A percentile compares a stretch with the other conserved stretches of the same genome.
phyloP scores from a whole-genome alignment of 2,888 invertebrate genomes.

The Eilema griseolum region DNA sequence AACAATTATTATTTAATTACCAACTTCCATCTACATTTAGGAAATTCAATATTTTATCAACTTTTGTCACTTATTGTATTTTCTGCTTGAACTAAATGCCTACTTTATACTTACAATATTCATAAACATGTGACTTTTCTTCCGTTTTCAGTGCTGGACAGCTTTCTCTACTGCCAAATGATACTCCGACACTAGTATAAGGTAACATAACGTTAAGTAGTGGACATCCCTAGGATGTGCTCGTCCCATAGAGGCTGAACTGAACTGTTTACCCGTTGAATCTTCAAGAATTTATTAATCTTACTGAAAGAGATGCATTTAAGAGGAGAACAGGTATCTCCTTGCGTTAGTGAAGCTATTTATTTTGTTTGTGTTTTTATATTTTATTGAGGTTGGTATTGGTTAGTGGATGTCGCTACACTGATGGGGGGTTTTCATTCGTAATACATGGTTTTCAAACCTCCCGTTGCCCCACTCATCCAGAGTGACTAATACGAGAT shows the following conservation, averaged over 20 bases:
- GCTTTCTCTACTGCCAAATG: conserved; percentile 83
- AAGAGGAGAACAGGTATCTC: conserved; percentile 27
- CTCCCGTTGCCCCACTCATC: too few relatives aligned
- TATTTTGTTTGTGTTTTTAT: conserved; percentile 35
- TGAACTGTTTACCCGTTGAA: conserved; percentile 27
- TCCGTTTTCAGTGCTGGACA: conserved; percentile 79
- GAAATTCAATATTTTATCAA: background rate
- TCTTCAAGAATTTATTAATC: conserved; percentile 46
- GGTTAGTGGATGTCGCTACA: background rate
- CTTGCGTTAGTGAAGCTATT: conserved; percentile 27
- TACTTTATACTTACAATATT: background rate
- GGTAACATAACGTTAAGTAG: conserved; percentile 30
- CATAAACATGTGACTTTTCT: conserved; percentile 14
- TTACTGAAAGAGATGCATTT: conserved; percentile 44
- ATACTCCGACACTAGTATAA: conserved; percentile 77
- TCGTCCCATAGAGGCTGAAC: conserved; percentile 42
- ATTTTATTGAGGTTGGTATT: conserved; percentile 18
- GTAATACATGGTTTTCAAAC: too few relatives aligned
- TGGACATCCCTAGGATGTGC: conserved; percentile 38
- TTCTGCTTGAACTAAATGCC: background rate
- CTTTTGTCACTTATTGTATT: background rate
- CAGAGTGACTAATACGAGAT: too few relatives aligned
- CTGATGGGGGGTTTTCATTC: background rate
- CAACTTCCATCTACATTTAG: too few relatives aligned
- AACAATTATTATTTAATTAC: too few relatives aligned